Percentiles rank a stretch among this genome's conserved stretches.
These are phyloP conservation scores for Machimus rusticus DNA, from an alignment of 2,888 invertebrate species.

Conservation along the genomic window DNA sequence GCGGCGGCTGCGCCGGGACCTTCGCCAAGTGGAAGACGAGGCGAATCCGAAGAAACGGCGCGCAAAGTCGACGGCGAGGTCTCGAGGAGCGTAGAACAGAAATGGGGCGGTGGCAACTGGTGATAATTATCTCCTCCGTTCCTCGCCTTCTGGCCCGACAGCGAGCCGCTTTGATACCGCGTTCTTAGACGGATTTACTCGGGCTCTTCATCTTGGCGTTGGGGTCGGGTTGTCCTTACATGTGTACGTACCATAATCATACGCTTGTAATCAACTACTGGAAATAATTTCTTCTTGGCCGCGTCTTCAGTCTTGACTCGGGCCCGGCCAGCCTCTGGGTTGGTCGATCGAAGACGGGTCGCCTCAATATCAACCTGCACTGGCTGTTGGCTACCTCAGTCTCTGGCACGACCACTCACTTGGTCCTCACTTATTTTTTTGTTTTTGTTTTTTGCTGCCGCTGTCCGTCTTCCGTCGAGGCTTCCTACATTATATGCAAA, in stretches of 20 bases:
- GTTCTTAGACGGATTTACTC: conserved; percentile 11
- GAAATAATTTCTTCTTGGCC: conserved; percentile 49
- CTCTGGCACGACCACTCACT: conserved; percentile 38
- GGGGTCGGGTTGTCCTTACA: conserved; percentile 50
- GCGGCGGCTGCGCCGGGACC: neutral
- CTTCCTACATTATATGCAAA: conserved; percentile 47
- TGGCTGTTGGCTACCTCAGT: conserved; percentile 40
- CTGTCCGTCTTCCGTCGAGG: conserved; percentile 46
- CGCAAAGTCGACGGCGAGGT: neutral
- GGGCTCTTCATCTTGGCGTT: conserved; percentile 37
- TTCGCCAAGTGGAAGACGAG: conserved; percentile 14
- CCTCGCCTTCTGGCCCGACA: conserved; percentile 31
- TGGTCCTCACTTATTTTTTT: conserved; percentile 40
- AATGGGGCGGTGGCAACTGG: conserved; percentile 47
- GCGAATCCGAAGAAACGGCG: neutral
- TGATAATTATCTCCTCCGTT: conserved; percentile 43
- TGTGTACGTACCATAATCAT: conserved; percentile 51
- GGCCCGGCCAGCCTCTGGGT: conserved; percentile 40
- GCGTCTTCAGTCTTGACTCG: neutral
- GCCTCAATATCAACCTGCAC: conserved; percentile 42
- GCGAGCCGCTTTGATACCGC: neutral
- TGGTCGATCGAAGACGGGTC: conserved; percentile 40
- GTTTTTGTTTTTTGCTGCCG: too few species aligned
- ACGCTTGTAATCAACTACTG: conserved; percentile 53
- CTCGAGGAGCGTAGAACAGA: conserved; percentile 21